Evolutionary conservation across 2,888 invertebrate genomes (phyloP).

Genomic region (Nephrotoma guestfalica): DNA sequence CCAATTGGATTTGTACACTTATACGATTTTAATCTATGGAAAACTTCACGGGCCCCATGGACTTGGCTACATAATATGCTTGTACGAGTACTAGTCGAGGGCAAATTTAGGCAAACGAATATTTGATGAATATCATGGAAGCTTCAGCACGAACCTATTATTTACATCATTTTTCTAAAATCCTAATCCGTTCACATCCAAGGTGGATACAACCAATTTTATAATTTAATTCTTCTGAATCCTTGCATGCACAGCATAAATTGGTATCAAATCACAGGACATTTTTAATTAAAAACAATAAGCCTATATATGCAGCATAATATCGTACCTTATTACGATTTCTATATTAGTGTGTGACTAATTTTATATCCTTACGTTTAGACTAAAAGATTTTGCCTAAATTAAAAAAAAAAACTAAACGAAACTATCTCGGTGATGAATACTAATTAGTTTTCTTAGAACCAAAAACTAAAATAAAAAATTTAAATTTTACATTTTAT

Average conservation of each 20-base stretch:
- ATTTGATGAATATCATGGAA: no score
- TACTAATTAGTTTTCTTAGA: background rate
- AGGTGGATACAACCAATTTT: background rate
- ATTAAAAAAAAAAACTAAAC: background rate
- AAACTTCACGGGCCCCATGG: no score
- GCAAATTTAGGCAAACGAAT: no score
- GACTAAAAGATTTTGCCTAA: background rate
- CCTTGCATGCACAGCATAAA: background rate
- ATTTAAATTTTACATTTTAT: background rate
- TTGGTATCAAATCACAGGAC: background rate
- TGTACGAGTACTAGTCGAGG: no score
- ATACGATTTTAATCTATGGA: no score
- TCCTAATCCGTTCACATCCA: no score
- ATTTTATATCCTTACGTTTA: background rate
- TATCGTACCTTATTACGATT: background rate
- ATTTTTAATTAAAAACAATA: background rate
- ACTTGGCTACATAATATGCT: no score
- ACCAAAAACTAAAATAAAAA: background rate
- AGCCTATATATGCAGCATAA: background rate
- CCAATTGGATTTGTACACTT: no score
- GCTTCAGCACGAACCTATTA: no score
- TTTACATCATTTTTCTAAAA: no score
- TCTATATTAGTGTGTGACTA: background rate
- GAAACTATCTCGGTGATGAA: background rate
- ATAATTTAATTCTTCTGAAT: background rate